Conservation (phyloP, 2,113 vertebrate species). For the Mobula birostris region DNA sequence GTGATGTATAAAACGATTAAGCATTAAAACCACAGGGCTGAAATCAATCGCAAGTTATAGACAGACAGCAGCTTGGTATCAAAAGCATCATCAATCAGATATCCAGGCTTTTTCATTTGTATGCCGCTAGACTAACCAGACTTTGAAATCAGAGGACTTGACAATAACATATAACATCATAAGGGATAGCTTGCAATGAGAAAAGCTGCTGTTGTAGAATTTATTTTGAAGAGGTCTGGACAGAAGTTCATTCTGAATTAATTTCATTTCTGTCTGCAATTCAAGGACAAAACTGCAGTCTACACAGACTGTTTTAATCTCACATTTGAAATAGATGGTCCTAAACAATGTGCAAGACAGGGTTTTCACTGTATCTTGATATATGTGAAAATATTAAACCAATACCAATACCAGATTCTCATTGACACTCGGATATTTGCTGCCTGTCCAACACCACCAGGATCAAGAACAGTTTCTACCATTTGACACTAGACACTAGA, state of each 20-base stretch:
- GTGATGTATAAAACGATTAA: background rate
- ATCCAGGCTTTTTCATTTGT: background rate
- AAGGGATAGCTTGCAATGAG: background rate
- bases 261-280: background rate
- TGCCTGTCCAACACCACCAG: no score
- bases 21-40: background rate
- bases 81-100: constrained; percentile 14
- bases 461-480: no score
- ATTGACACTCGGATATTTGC: no score
- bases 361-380: background rate
- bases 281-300: background rate
- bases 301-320: background rate
- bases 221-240: background rate
- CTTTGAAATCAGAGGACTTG: background rate
- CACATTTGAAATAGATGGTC: background rate
- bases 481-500: no score
- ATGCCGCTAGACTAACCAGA: background rate
- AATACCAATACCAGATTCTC: no score
- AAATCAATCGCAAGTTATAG: background rate
- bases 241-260: background rate
- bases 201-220: background rate
- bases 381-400: no score
- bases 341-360: background rate
- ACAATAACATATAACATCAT: background rate
- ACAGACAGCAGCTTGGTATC: background rate